Evolutionary conservation across 2,113 vertebrate species (phyloP), one percentile per base, ranked within the genome.

Genomic region (Bufo gargarizans): DNA sequence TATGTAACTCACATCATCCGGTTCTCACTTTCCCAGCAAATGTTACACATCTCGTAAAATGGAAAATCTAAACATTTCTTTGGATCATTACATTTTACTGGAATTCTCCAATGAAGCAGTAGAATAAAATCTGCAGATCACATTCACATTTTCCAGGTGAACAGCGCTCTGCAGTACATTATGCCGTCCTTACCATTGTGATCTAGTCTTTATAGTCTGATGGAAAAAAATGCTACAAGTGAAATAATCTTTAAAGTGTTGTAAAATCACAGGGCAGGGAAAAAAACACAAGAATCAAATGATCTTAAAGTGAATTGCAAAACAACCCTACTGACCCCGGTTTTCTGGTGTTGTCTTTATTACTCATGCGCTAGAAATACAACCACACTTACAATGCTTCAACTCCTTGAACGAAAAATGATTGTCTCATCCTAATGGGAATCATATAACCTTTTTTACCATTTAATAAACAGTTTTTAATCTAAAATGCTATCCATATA

Each of bases 41-140:
- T 67, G 81, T 67, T 84, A 84, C 82, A 69, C 82, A 84, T 69
- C 47, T 84, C 63, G 55, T 84, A 84, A 84, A 84, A 84, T 84
- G 61, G 63, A 67, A 84, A 69, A 69, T 69, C 82, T 53, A 84
- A 84, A 69, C 58, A 83, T 84, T 84, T 84, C 82, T 84, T 53
- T 49, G 63, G 59, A 82, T 82, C 61, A 53, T 84, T 84, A 69
- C 47, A 55, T 84, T 82, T 84, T 84, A 84, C 82, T 84, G 82
- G 47, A 84, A 69, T 55, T 53, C 47, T 69, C 47, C 53, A 84
- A 53, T 55, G 43, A 53, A 84, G 55, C n/a, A 50, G 58, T 4
- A 84, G 47, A 50, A 84, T 50, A 53, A 50, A 69, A 84, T 71
- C 63, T 84, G 82, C 82, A 69, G 63, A 63, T 20, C 80, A n/a